Evolutionary conservation across 2,113 vertebrate genomes (phyloP).

Genomic region (Empidonax traillii): DNA sequence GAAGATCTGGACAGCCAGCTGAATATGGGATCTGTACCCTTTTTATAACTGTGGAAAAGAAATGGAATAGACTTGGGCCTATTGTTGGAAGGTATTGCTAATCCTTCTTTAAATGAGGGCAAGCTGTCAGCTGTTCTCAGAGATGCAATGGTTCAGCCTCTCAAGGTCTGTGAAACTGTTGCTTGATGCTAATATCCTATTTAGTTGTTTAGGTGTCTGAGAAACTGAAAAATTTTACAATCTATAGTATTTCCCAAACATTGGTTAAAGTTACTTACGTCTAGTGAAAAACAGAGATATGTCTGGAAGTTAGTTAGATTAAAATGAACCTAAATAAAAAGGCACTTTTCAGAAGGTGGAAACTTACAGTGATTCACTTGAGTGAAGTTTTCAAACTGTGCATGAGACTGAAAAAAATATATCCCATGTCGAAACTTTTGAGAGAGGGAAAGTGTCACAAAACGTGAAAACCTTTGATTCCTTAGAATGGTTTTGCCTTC

Average conservation of each 20-base stretch:
- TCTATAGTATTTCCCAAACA: not conserved
- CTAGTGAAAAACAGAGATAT: not conserved
- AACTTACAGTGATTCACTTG: not conserved
- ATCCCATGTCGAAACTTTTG: not conserved
- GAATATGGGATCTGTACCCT: not conserved
- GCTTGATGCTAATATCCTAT: not conserved
- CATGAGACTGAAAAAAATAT: not conserved
- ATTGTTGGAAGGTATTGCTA: not conserved
- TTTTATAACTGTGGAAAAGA: not conserved
- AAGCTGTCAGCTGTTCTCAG: not conserved
- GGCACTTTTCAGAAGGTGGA: not conserved
- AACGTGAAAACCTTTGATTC: not conserved
- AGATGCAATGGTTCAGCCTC: not conserved
- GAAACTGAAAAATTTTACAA: not conserved
- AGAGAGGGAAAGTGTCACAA: not conserved
- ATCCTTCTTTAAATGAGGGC: not conserved
- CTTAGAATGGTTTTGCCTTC: not conserved
- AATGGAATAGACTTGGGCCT: not conserved
- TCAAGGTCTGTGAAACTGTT: not conserved
- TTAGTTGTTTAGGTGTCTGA: not conserved
- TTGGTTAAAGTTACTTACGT: not conserved
- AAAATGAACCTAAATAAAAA: not conserved
- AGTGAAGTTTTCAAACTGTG: not conserved
- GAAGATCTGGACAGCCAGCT: not conserved
- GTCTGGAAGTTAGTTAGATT: not conserved